phyloP scores from a whole-genome alignment of 2,113 vertebrate genomes.

The Smithornis capensis region DNA sequence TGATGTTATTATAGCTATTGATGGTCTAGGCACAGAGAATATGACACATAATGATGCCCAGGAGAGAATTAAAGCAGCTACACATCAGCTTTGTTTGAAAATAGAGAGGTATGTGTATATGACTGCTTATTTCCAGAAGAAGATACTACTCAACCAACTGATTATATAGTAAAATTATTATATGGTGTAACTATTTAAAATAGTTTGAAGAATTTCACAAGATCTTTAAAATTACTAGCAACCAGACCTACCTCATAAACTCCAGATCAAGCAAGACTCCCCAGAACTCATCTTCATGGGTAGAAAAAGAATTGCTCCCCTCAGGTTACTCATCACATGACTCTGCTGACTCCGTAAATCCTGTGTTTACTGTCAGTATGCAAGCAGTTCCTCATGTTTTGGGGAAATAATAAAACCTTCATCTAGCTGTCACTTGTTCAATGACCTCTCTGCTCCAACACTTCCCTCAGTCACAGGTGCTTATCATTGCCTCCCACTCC shows the following conservation, averaged over 20 bases:
- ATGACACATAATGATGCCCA: conserved; percentile 97
- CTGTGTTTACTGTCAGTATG: background rate
- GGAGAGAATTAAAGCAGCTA: conserved; percentile 91
- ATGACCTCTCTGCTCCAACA: background rate
- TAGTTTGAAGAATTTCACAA: background rate
- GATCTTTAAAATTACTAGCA: background rate
- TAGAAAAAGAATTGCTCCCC: background rate
- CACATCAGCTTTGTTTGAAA: conserved; percentile 82
- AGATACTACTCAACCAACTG: background rate
- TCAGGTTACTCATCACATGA: background rate
- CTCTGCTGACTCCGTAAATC: background rate
- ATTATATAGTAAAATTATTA: background rate
- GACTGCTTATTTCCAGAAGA: background rate
- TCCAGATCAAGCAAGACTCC: background rate
- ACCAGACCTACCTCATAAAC: background rate
- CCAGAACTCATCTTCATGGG: background rate
- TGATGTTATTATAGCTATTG: conserved; percentile 91
- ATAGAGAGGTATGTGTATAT: conserved; percentile 84
- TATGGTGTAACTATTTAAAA: background rate
- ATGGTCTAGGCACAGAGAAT: conserved; percentile 82
- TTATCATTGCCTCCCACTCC: background rate
- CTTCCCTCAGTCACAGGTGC: background rate
- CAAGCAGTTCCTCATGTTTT: background rate
- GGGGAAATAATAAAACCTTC: background rate
- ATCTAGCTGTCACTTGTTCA: background rate